phyloP scores from a whole-genome alignment of 2,797 vertebrate genomes.

The Myioborus miniatus region DNA sequence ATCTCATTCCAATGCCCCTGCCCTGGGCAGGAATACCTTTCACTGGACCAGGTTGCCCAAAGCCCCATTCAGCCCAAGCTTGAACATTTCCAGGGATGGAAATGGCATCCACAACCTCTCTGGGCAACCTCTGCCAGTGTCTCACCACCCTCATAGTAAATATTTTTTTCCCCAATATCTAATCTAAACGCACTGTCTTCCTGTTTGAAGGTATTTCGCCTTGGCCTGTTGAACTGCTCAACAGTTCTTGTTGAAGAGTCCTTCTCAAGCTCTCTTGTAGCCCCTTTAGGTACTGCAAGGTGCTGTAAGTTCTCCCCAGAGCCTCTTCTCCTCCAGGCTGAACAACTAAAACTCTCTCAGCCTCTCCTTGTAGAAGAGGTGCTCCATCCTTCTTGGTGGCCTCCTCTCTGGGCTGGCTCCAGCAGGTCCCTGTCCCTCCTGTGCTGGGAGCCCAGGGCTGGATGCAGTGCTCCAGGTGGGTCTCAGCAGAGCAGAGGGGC shows the following conservation, averaged over 20 bases:
- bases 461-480: background rate
- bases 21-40: background rate
- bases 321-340: background rate
- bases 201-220: background rate
- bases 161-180: background rate
- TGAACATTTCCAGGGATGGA: background rate
- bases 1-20: background rate
- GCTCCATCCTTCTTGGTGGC: background rate
- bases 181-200: background rate
- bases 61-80: background rate
- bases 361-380: background rate
- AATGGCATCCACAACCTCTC: background rate
- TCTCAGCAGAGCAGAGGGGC: background rate
- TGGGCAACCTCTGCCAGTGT: background rate
- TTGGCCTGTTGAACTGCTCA: background rate
- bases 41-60: background rate
- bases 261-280: background rate
- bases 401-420: accelerated
- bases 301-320: background rate
- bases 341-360: background rate
- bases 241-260: background rate
- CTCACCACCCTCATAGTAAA: background rate
- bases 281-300: background rate
- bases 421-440: accelerated
- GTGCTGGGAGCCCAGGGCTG: background rate